Conservation (phyloP, 2,113 vertebrate genomes). For the Benitochromis conjunctus region DNA sequence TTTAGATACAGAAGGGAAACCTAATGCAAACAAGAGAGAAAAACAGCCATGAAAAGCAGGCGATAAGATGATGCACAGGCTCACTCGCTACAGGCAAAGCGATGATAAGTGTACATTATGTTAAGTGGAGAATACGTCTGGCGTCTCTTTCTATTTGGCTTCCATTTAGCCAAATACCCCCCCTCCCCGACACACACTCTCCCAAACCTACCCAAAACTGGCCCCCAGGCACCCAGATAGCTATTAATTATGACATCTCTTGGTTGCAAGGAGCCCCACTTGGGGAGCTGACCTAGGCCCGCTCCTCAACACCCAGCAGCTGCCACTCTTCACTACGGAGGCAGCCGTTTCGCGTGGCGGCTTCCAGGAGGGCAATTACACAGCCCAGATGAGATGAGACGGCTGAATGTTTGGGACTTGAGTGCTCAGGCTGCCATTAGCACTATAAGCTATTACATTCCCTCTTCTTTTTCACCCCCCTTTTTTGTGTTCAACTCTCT, state of each 20-base stretch:
- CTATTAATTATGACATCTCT: constrained; percentile 74
- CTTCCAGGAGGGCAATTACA: constrained; percentile 68
- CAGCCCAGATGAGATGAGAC: constrained; percentile 57
- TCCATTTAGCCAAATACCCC: constrained; percentile 34
- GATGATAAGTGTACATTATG: constrained; percentile 47
- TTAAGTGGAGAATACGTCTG: constrained; percentile 48
- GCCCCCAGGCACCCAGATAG: constrained; percentile 36
- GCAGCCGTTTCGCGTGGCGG: constrained; percentile 42
- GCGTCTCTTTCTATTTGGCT: constrained; percentile 37
- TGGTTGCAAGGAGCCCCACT: constrained; percentile 53
- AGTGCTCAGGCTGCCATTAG: constrained; percentile 54
- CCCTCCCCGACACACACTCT: neutral
- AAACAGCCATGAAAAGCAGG: constrained; percentile 33
- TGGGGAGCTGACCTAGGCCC: constrained; percentile 56
- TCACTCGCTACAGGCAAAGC: constrained; percentile 39
- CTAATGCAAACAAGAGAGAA: constrained; percentile 44
- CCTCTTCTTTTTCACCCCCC: neutral
- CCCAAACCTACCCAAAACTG: neutral
- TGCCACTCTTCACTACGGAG: constrained; percentile 63
- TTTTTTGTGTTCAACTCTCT: neutral
- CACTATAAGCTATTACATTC: constrained; percentile 56
- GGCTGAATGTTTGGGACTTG: constrained; percentile 58
- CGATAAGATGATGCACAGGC: constrained; percentile 5
- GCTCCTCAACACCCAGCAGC: constrained; percentile 64
- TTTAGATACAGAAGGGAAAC: constrained; percentile 31